phyloP scores from a whole-genome alignment of 2,113 vertebrate species.

The Psammodynastes pulverulentus region DNA sequence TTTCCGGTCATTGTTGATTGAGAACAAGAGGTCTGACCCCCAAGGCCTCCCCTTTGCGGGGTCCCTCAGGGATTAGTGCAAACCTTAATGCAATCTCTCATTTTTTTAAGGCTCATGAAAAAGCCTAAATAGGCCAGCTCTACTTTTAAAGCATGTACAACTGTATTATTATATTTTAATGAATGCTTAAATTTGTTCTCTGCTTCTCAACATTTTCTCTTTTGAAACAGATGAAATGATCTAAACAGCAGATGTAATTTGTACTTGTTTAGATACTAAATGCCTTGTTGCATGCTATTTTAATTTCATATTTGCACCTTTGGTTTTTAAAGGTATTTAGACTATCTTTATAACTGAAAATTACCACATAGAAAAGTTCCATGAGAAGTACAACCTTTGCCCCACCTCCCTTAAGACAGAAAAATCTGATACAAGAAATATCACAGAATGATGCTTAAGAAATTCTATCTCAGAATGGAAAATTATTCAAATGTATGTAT shows the following conservation, averaged over 20 bases:
- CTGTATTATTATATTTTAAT: background rate
- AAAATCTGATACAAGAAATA: background rate
- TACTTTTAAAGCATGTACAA: background rate
- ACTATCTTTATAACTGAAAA: background rate
- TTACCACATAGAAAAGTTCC: background rate
- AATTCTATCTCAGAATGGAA: background rate
- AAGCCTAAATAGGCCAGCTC: background rate
- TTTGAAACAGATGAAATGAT: background rate
- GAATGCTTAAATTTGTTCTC: background rate
- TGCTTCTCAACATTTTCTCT: background rate
- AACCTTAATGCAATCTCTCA: background rate
- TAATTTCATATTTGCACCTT: background rate
- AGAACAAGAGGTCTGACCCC: background rate
- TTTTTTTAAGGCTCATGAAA: background rate
- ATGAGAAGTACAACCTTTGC: background rate
- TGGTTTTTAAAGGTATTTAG: background rate
- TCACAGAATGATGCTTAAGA: background rate
- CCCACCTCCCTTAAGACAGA: background rate
- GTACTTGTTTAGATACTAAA: background rate
- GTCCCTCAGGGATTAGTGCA: background rate
- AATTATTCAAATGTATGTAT: background rate
- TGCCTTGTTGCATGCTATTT: background rate
- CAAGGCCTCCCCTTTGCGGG: background rate
- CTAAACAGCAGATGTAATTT: background rate
- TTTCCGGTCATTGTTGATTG: background rate